These are phyloP conservation scores for Brachyptera putata DNA, from an alignment of 2,888 invertebrate species.

Conservation along the genomic window DNA sequence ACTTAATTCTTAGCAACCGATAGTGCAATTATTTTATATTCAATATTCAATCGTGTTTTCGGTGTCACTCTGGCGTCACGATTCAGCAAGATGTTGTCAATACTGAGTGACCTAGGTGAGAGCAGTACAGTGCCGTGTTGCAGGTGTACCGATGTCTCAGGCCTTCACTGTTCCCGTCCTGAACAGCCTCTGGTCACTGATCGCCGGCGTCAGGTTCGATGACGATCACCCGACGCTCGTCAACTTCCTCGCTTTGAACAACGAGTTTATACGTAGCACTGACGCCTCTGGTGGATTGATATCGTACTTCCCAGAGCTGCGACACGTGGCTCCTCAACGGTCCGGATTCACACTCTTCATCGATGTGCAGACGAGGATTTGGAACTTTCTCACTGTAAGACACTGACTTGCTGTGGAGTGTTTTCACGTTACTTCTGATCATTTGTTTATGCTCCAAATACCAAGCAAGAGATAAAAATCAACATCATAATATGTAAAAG, in stretches of 20 bases:
- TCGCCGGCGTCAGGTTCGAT: slow-evolving; percentile 56
- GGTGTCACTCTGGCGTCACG: too few relatives aligned
- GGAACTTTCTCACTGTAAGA: slow-evolving; percentile 29
- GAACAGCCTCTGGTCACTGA: slow-evolving; percentile 78
- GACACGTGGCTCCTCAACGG: slow-evolving; percentile 21
- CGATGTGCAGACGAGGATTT: slow-evolving; percentile 23
- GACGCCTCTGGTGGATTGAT: slow-evolving; percentile 29
- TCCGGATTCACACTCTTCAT: slow-evolving; percentile 25
- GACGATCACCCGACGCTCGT: slow-evolving; percentile 24
- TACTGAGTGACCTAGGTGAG: too few relatives aligned
- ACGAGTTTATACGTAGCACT: slow-evolving; percentile 7
- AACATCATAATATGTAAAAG: too few relatives aligned
- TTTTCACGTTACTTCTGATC: too few relatives aligned
- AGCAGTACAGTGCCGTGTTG: not conserved
- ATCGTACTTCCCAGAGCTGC: slow-evolving; percentile 25
- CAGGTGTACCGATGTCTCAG: slow-evolving; percentile 27
- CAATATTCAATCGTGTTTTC: too few relatives aligned
- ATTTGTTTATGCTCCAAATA: too few relatives aligned
- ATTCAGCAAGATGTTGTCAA: too few relatives aligned
- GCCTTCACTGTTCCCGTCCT: slow-evolving; percentile 59
- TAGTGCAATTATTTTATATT: too few relatives aligned
- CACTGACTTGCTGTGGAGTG: too few relatives aligned
- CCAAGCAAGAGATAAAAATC: too few relatives aligned
- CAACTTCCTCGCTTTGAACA: slow-evolving; percentile 22
- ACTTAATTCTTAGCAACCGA: too few relatives aligned